phyloP scores from a whole-genome alignment of 2,888 invertebrate species.

The Dryomyza anilis region DNA sequence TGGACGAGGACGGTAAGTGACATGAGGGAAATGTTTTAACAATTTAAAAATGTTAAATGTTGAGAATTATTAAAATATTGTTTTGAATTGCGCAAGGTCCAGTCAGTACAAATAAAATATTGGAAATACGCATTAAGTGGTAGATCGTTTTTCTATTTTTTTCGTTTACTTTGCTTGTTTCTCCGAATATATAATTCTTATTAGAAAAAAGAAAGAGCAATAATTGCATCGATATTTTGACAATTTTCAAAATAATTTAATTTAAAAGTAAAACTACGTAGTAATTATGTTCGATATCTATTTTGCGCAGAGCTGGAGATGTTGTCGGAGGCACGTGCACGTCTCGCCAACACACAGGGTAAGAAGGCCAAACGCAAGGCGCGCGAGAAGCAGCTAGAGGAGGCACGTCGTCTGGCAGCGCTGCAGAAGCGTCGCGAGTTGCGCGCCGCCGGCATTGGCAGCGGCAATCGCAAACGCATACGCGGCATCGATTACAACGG shows the following conservation, averaged over 20 bases:
- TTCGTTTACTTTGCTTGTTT: no score
- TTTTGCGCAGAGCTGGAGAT: conserved; percentile 86
- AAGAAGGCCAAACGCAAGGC: conserved; percentile 91
- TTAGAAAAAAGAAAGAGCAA: no score
- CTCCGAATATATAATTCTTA: no score
- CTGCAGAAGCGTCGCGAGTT: conserved; percentile 97
- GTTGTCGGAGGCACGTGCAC: conserved; percentile 97
- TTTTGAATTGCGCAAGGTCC: no score
- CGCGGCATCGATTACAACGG: conserved; percentile 96
- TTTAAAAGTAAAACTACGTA: no score
- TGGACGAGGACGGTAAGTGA: conserved; percentile 95
- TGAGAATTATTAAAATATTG: no score
- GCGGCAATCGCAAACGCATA: conserved; percentile 64
- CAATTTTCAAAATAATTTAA: no score
- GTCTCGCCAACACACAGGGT: conserved; percentile 98
- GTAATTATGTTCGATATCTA: conserved; percentile 16
- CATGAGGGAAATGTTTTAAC: no score
- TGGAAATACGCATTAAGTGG: no score
- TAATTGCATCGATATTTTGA: no score
- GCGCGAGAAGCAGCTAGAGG: conserved; percentile 97
- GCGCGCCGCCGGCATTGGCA: conserved; percentile 91
- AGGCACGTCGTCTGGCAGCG: conserved; percentile 93
- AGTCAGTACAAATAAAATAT: no score
- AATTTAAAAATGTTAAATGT: neutral
- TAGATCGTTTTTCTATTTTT: no score